Conservation (phyloP, 2,113 vertebrate genomes). For the Megalops atlanticus region DNA sequence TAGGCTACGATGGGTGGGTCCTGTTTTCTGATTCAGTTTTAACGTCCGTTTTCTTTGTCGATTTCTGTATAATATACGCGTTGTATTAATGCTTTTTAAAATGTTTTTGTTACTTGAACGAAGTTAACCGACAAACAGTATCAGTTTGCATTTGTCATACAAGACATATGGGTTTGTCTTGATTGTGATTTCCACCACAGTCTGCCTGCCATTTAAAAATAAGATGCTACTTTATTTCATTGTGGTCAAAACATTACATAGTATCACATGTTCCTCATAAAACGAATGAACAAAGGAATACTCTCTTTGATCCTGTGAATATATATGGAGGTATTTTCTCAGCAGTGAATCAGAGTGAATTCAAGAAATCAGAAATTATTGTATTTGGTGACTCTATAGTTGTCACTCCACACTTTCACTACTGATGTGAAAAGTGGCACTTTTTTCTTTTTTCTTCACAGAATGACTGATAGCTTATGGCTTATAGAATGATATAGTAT, state of each 20-base stretch:
- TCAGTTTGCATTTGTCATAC: not conserved
- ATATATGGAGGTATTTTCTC: not conserved
- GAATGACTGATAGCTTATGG: not conserved
- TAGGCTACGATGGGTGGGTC: too few species aligned
- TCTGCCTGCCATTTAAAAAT: too few species aligned
- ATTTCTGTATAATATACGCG: too few species aligned
- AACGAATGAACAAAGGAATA: not conserved
- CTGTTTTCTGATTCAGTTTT: not conserved
- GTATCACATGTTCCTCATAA: not conserved
- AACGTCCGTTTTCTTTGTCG: not conserved
- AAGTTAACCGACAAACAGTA: not conserved
- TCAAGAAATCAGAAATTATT: not conserved
- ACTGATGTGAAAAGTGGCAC: not conserved
- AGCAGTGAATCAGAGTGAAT: not conserved
- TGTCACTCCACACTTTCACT: not conserved
- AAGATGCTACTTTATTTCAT: not conserved
- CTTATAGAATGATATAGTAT: too few species aligned
- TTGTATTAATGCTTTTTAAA: too few species aligned
- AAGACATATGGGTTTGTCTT: not conserved
- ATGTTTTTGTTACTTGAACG: too few species aligned
- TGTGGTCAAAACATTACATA: not conserved
- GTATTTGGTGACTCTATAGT: not conserved
- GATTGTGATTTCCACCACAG: not conserved
- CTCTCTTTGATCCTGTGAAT: not conserved
- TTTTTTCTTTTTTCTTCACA: not conserved